These are phyloP conservation scores for Spilarctia lutea DNA, from an alignment of 2,888 invertebrate species.

Conservation along the genomic window DNA sequence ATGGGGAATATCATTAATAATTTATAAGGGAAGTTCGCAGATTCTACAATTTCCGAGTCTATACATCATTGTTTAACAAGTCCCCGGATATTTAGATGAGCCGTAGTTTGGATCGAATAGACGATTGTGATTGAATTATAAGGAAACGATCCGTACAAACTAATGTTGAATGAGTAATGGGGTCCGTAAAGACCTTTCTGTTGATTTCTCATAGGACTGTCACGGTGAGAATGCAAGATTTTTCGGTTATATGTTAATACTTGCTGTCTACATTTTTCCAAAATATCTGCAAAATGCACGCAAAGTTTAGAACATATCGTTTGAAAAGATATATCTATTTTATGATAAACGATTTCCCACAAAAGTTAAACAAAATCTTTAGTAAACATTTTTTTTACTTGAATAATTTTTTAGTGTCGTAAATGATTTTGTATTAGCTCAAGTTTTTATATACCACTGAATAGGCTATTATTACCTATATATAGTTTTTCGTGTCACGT, in stretches of 20 bases:
- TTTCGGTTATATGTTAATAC: not conserved
- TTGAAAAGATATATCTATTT: too few species aligned
- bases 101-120: constrained; percentile 17
- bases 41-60: constrained; percentile 48
- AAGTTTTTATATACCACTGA: too few species aligned
- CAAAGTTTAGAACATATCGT: too few species aligned
- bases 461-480: too few species aligned
- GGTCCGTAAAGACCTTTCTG: not conserved
- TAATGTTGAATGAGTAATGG: constrained; percentile 15
- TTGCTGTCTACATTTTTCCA: too few species aligned
- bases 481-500: too few species aligned
- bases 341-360: too few species aligned
- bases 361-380: too few species aligned
- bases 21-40: constrained; percentile 55
- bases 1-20: constrained; percentile 56
- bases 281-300: too few species aligned
- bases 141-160: constrained; percentile 20
- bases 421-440: too few species aligned
- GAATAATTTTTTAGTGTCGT: too few species aligned
- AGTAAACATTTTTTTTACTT: too few species aligned
- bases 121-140: constrained; percentile 27
- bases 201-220: constrained; percentile 4
- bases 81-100: constrained; percentile 43
- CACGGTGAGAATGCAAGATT: constrained; percentile 8
- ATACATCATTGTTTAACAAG: constrained; percentile 42